These are phyloP conservation scores for Junonia oenone DNA, from an alignment of 2,888 invertebrate genomes.

Conservation along the genomic window DNA sequence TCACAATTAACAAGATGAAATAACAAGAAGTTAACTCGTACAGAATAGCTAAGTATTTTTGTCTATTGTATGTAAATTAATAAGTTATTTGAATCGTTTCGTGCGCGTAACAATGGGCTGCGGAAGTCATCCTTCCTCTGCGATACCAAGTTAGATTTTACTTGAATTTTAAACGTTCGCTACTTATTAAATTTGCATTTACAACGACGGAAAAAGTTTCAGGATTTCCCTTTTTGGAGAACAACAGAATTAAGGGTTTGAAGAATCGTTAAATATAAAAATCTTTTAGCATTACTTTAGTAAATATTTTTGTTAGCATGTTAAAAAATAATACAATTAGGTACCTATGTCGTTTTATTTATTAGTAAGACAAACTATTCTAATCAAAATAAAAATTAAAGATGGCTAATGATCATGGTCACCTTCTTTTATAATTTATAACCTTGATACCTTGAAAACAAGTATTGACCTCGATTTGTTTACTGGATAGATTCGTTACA, in stretches of 20 bases:
- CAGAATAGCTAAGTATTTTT: conserved; percentile 11
- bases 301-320: background rate
- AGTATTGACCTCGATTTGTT: background rate
- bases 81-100: conserved; percentile 19
- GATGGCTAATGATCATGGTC: too few species aligned
- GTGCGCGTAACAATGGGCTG: conserved; percentile 12
- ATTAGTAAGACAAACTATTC: too few species aligned
- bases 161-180: background rate
- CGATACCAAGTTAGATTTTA: conserved; percentile 6
- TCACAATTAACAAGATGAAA: conserved; percentile 1
- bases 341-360: too few species aligned
- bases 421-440: too few species aligned
- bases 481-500: background rate
- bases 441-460: background rate
- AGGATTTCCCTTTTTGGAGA: background rate
- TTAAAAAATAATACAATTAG: too few species aligned
- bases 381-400: too few species aligned
- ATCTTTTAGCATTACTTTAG: background rate
- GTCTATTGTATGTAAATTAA: conserved; percentile 26
- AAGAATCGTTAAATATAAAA: background rate
- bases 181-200: background rate
- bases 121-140: conserved; percentile 24
- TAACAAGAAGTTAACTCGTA: conserved; percentile 14
- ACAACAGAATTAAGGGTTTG: background rate
- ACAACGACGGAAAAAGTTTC: background rate